These are phyloP conservation scores for Passer montanus DNA, from an alignment of 2,113 vertebrate genomes.

Conservation along the genomic window DNA sequence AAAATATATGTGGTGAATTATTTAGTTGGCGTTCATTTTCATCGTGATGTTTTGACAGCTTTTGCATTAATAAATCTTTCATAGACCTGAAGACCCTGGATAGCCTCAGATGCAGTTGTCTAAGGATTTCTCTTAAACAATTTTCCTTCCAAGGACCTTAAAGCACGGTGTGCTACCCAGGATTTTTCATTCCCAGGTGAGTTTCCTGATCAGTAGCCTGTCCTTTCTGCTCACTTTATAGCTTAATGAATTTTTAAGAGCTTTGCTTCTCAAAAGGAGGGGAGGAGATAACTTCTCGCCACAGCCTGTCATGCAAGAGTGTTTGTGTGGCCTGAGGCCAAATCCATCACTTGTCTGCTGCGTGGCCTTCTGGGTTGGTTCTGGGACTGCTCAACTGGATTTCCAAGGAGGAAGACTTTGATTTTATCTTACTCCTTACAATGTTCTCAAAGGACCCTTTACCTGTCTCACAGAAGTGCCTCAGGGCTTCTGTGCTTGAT, in stretches of 20 bases:
- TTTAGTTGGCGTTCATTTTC: conserved; percentile 36
- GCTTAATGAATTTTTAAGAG: conserved; percentile 40
- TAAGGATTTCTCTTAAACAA: not conserved
- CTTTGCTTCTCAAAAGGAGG: conserved; percentile 5
- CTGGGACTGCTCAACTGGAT: not conserved
- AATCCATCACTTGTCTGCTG: not conserved
- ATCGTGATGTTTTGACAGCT: conserved; percentile 6
- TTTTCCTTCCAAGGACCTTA: not conserved
- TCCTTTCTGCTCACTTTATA: not conserved
- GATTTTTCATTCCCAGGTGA: not conserved
- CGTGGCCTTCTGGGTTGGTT: not conserved
- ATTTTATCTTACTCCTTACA: not conserved
- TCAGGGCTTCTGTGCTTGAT: not conserved
- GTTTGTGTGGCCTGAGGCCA: not conserved
- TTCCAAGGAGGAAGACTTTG: not conserved
- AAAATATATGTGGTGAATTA: conserved; percentile 55
- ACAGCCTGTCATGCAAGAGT: not conserved
- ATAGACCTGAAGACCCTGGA: not conserved
- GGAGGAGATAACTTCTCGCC: not conserved
- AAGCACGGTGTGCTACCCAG: not conserved
- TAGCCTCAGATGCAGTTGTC: not conserved
- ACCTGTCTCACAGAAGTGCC: not conserved
- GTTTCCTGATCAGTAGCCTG: not conserved
- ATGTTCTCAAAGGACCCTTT: not conserved
- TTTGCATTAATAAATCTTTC: conserved; percentile 28